Evolutionary conservation across 2,797 vertebrate genomes (phyloP), one percentile per base, ranked within the genome.

Genomic region (Myotis findleyi): DNA sequence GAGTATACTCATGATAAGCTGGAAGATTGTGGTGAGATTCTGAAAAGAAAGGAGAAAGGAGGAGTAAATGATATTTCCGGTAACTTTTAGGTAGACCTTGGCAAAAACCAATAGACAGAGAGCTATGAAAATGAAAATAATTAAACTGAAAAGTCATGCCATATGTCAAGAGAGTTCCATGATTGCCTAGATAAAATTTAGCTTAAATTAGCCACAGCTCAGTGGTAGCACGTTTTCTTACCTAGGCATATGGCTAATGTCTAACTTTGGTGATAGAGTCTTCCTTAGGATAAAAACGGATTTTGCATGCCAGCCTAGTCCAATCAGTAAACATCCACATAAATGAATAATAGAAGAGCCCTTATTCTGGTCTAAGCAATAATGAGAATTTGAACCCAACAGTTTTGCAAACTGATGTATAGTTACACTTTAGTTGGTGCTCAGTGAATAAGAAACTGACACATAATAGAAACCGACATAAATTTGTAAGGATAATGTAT

Each of bases 331-430:
- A 44, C n/a, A 66, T 1, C 73, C 49, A 71, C 16, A 79, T 73
- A 69, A 55, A 85, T 77, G 72, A 87, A 69, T 85, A 91, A 71
- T 25, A 79, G 36, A 75, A 94, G 5, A 93, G 7, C 18, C 14
- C 2, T 53, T 93, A 25, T 69, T 81, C 9, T 59, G 20, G 2
- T 12, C 7, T 87, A 72, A 72, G 27, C 20, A 93, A 77, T 38
- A 73, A 64, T 62, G 18, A 92, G 49, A 86, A 95, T 75, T 79
- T 94, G 72, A 93, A 83, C 33, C 14, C 62, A 89, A 57, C 3
- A 55, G 8, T 44, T 95, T 68, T 14, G 8, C 33, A 86, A 73
- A 77, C 7, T 76, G 5, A 41, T 30, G 1, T 33, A 20, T 7
- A n/a, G 13, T 27, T 88, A 10, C 10, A 84, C n/a, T 72, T 62